These are phyloP conservation scores for Stigmatopora nigra DNA, from an alignment of 2,113 vertebrate genomes.

Conservation along the genomic window DNA sequence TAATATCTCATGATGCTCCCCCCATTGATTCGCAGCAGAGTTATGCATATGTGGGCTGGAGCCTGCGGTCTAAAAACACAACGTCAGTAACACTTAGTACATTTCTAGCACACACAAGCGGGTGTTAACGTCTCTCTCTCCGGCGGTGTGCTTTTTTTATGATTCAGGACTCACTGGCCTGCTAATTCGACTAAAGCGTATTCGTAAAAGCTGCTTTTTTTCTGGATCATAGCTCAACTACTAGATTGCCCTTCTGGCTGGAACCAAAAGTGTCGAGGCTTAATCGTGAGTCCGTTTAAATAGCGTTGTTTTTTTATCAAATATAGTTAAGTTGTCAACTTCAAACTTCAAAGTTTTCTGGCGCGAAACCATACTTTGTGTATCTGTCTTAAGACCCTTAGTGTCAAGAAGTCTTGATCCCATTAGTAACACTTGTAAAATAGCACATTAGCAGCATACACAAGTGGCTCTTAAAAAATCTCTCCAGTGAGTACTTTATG, in stretches of 20 bases:
- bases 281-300: neutral
- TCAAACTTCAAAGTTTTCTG: too few species aligned
- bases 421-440: neutral
- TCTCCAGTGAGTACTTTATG: neutral
- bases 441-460: neutral
- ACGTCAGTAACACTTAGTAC: constrained; percentile 1
- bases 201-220: neutral
- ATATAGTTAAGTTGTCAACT: too few species aligned
- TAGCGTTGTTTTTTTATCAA: too few species aligned
- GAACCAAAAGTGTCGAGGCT: neutral
- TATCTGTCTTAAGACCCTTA: too few species aligned
- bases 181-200: neutral
- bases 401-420: neutral
- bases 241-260: neutral
- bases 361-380: too few species aligned
- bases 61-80: neutral
- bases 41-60: neutral
- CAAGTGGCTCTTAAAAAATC: neutral
- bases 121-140: neutral
- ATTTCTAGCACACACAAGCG: neutral
- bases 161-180: neutral
- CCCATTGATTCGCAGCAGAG: neutral
- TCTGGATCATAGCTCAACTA: neutral
- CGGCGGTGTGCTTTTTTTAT: neutral
- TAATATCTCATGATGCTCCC: neutral